phyloP scores from a whole-genome alignment of 1,140 invertebrate species.

The Alviniconcha marisindica region DNA sequence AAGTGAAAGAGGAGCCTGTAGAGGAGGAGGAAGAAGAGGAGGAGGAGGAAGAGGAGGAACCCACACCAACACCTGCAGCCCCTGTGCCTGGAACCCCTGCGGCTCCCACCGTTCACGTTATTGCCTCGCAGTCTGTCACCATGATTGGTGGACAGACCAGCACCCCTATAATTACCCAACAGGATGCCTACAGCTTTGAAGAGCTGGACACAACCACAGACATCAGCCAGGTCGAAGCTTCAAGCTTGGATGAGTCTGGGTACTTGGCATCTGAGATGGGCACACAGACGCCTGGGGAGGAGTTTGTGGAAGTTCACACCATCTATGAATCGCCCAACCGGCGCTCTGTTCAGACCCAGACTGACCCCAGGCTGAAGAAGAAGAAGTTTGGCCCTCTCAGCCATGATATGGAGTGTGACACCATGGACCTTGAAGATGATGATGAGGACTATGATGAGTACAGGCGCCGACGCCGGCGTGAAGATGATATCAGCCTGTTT shows the following conservation, averaged over 20 bases:
- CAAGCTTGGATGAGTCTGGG: constrained; percentile 33
- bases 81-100: constrained; percentile 19
- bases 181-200: constrained; percentile 37
- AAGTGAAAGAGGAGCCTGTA: constrained; percentile 43
- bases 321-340: constrained; percentile 65
- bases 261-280: constrained; percentile 45
- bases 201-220: constrained; percentile 12
- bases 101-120: constrained; percentile 29
- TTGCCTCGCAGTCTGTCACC: constrained; percentile 36
- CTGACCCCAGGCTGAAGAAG: constrained; percentile 70
- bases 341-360: constrained; percentile 71
- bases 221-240: constrained; percentile 28
- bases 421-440: constrained; percentile 52
- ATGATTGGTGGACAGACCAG: constrained; percentile 1
- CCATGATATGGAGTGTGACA: constrained; percentile 59
- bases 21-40: constrained; percentile 38
- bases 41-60: constrained; percentile 36
- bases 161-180: background rate
- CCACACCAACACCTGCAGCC: constrained; percentile 3
- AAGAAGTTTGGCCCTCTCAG: constrained; percentile 72
- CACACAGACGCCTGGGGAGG: constrained; percentile 61
- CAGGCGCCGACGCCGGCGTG: constrained; percentile 57
- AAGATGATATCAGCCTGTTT: constrained; percentile 68
- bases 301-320: constrained; percentile 72
- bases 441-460: constrained; percentile 57